Evolutionary conservation across 2,888 invertebrate genomes (phyloP).

Genomic region (Podabrus alpinus): DNA sequence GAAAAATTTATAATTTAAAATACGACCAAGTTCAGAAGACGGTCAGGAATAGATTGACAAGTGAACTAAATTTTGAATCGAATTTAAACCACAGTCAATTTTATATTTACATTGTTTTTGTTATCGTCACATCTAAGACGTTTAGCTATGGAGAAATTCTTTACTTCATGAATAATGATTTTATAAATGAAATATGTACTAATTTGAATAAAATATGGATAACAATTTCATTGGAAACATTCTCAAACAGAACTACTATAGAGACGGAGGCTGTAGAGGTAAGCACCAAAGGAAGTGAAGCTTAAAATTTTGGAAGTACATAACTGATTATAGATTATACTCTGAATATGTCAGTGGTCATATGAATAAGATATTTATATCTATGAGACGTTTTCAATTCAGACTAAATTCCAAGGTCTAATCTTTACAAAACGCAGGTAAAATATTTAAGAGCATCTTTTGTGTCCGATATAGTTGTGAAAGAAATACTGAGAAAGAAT

Average conservation of each 20-base stretch:
- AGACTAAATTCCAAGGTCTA: slow-evolving; percentile 38
- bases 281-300: background rate
- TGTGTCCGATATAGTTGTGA: slow-evolving; percentile 42
- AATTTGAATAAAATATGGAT: background rate
- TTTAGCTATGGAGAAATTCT: background rate
- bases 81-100: background rate
- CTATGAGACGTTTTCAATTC: slow-evolving; percentile 25
- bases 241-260: background rate
- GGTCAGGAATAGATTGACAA: background rate
- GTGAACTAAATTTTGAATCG: background rate
- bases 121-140: background rate
- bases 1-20: background rate
- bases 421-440: slow-evolving; percentile 42
- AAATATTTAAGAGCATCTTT: slow-evolving; percentile 44
- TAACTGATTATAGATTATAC: slow-evolving; percentile 7
- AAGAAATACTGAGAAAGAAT: slow-evolving; percentile 40
- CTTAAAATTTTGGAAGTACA: slow-evolving; percentile 3
- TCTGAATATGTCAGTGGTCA: slow-evolving; percentile 8
- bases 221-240: background rate
- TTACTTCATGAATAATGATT: background rate
- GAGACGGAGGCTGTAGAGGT: background rate
- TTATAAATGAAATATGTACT: background rate
- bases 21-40: background rate
- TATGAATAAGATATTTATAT: slow-evolving; percentile 19
- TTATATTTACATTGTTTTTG: background rate